These are phyloP conservation scores for Buathra laborator DNA, from an alignment of 2,888 invertebrate species.

Conservation along the genomic window DNA sequence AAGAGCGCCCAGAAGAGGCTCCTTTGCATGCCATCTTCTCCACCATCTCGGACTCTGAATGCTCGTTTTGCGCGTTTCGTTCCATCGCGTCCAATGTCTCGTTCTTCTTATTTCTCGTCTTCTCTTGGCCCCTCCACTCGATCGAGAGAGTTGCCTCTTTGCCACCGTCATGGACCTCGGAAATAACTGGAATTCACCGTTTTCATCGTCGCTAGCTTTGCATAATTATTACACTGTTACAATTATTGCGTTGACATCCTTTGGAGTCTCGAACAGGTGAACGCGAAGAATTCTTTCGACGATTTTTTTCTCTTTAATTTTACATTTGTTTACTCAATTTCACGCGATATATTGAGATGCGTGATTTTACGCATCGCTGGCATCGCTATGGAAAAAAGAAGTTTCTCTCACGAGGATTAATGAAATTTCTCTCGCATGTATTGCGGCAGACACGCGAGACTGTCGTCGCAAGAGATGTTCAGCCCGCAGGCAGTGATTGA, in stretches of 20 bases:
- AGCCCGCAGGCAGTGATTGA: neutral
- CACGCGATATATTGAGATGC: slow-evolving; percentile 8
- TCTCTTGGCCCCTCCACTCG: slow-evolving; percentile 54
- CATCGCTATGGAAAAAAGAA: slow-evolving; percentile 15
- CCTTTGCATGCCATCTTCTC: slow-evolving; percentile 85
- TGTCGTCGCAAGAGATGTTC: slow-evolving; percentile 41
- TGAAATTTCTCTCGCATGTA: slow-evolving; percentile 75
- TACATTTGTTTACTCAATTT: slow-evolving; percentile 2
- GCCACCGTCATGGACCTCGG: slow-evolving; percentile 53
- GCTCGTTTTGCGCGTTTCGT: slow-evolving; percentile 79
- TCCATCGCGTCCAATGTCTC: slow-evolving; percentile 73
- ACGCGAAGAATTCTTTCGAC: slow-evolving; percentile 9
- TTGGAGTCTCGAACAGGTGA: slow-evolving; percentile 45
- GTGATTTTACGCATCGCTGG: slow-evolving; percentile 30
- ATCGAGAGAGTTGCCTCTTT: slow-evolving; percentile 53
- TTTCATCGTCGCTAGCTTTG: slow-evolving; percentile 77
- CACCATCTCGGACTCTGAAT: slow-evolving; percentile 82
- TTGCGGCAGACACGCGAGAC: slow-evolving; percentile 65
- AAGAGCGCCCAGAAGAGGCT: slow-evolving; percentile 77
- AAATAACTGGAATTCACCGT: slow-evolving; percentile 63
- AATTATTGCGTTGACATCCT: slow-evolving; percentile 58
- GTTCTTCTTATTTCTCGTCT: slow-evolving; percentile 70
- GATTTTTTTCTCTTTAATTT: neutral
- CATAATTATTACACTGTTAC: slow-evolving; percentile 81
- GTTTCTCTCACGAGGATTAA: slow-evolving; percentile 75